These are phyloP conservation scores for Vicugna pacos DNA, from an alignment of 2,113 vertebrate species.

Conservation along the genomic window DNA sequence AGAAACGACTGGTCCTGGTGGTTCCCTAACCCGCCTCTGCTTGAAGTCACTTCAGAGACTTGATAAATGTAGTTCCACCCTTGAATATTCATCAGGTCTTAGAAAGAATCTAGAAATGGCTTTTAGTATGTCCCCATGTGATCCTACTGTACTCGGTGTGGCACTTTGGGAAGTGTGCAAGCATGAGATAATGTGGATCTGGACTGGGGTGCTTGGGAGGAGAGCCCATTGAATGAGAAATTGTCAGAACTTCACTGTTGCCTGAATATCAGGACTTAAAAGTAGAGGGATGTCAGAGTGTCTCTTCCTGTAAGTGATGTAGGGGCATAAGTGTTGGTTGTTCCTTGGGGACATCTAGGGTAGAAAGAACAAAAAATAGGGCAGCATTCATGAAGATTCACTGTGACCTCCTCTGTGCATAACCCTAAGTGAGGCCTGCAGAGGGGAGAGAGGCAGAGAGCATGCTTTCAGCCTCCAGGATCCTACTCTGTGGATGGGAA, in stretches of 20 bases:
- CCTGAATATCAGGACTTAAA: neutral
- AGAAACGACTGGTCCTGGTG: neutral
- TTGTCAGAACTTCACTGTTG: neutral
- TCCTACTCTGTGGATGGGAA: neutral
- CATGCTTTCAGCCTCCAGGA: neutral
- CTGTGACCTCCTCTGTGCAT: neutral
- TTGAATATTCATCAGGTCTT: neutral
- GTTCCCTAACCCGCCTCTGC: neutral
- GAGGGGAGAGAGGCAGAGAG: neutral
- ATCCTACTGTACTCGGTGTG: neutral
- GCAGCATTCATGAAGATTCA: neutral
- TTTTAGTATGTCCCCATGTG: neutral
- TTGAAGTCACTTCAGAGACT: neutral
- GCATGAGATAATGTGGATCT: neutral
- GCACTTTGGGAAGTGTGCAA: neutral
- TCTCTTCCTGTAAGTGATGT: neutral
- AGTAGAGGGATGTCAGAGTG: neutral
- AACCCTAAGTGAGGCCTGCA: neutral
- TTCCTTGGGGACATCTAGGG: neutral
- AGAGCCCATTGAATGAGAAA: neutral
- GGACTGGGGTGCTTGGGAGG: neutral
- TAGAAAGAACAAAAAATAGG: neutral
- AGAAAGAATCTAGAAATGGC: neutral
- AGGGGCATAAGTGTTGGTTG: neutral
- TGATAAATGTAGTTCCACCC: neutral